Conservation (phyloP, 1,140 invertebrate genomes). For the Zaprionus ornatus region DNA sequence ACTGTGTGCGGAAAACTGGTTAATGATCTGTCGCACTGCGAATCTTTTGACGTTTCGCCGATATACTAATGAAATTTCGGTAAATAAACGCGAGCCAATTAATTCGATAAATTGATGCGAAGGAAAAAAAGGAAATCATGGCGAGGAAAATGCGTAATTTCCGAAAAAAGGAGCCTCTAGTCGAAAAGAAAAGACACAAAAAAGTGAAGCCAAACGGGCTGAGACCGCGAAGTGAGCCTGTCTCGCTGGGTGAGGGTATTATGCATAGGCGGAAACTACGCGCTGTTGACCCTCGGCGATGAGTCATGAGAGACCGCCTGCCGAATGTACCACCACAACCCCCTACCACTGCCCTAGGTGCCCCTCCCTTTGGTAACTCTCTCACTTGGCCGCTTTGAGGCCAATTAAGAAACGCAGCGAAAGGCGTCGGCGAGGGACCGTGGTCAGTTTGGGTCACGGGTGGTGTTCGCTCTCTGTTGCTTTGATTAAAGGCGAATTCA, state of each 20-base stretch:
- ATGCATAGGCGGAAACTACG: slow-evolving; percentile 45
- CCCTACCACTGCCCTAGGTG: not conserved
- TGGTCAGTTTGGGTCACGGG: slow-evolving; percentile 35
- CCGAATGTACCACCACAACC: not conserved
- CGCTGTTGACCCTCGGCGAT: slow-evolving; percentile 56
- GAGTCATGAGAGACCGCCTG: slow-evolving; percentile 34
- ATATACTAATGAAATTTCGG: slow-evolving; percentile 1
- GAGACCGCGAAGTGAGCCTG: not conserved
- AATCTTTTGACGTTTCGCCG: slow-evolving; percentile 3
- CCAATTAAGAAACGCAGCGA: slow-evolving; percentile 60
- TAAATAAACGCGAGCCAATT: slow-evolving; percentile 8
- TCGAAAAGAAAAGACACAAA: not conserved
- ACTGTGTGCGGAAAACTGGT: slow-evolving; percentile 6
- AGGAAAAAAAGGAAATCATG: slow-evolving; percentile 1
- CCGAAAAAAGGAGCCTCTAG: not conserved
- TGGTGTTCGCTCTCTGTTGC: not conserved
- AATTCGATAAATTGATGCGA: not conserved
- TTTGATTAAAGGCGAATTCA: slow-evolving; percentile 49
- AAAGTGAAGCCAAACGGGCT: not conserved
- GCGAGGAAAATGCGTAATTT: not conserved
- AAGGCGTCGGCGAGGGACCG: slow-evolving; percentile 46
- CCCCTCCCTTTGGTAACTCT: not conserved
- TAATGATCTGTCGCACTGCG: not conserved
- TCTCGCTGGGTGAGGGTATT: slow-evolving; percentile 27
- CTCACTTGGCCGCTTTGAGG: slow-evolving; percentile 30